These are phyloP conservation scores for Tinea pellionella DNA, from an alignment of 2,888 invertebrate species.

Conservation along the genomic window DNA sequence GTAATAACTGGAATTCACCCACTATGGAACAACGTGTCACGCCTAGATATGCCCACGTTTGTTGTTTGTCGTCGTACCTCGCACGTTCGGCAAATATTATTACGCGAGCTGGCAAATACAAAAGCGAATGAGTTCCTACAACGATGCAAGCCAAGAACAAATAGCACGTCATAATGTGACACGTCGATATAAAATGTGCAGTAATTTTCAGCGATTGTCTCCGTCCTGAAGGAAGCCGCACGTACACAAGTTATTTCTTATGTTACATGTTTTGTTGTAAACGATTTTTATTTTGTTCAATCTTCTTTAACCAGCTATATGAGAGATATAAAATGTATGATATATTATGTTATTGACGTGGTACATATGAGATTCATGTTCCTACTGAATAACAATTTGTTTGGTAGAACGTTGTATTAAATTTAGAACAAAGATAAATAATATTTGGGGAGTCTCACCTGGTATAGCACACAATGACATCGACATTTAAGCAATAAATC, in stretches of 20 bases:
- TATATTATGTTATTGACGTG: background rate
- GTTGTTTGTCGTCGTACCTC: conserved; percentile 52
- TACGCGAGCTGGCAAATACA: conserved; percentile 56
- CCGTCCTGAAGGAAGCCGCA: conserved; percentile 34
- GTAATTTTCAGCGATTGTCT: conserved; percentile 50
- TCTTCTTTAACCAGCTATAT: background rate
- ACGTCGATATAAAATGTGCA: conserved; percentile 55
- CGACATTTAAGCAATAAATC: conserved; percentile 39
- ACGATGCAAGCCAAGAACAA: conserved; percentile 36
- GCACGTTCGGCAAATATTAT: conserved; percentile 69
- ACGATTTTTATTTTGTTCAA: conserved; percentile 7
- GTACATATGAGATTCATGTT: background rate
- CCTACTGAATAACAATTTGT: background rate
- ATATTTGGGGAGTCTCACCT: background rate
- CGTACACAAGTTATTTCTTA: conserved; percentile 42
- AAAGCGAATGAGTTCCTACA: conserved; percentile 37
- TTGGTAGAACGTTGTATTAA: background rate
- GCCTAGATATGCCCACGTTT: conserved; percentile 45
- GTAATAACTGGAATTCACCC: conserved; percentile 55
- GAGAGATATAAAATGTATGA: background rate
- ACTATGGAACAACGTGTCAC: conserved; percentile 45
- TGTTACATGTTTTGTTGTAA: conserved; percentile 6
- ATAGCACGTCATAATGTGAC: conserved; percentile 47
- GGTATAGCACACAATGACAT: background rate
- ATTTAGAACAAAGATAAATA: background rate